Evolutionary conservation across 2,113 vertebrate species (phyloP).

Genomic region (Chaetodon auriga): DNA sequence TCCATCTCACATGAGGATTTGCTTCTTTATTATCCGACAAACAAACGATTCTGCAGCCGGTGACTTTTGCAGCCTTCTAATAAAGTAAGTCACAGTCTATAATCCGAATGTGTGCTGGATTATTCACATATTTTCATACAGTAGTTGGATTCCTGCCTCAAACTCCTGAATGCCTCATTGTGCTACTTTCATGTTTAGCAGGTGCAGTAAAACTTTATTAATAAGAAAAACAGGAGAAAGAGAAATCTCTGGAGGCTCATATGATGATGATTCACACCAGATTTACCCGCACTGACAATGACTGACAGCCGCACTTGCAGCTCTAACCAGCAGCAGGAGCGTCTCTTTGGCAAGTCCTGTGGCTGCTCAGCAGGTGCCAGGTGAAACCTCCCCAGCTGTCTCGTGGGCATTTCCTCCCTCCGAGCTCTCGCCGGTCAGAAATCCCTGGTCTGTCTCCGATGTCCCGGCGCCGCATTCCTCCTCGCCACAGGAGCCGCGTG

Average conservation of each 20-base stretch:
- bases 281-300: not conserved
- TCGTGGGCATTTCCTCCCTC: constrained; percentile 57
- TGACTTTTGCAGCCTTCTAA: not conserved
- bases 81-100: not conserved
- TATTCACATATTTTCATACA: not conserved
- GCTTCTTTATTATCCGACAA: not conserved
- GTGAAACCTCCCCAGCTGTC: constrained; percentile 78
- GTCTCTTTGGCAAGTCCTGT: constrained; percentile 19
- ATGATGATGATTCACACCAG: constrained; percentile 45
- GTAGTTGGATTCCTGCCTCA: not conserved
- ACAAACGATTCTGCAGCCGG: not conserved
- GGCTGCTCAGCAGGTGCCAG: constrained; percentile 80
- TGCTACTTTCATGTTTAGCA: not conserved
- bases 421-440: constrained; percentile 46
- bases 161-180: not conserved
- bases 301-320: constrained; percentile 31
- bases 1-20: not conserved
- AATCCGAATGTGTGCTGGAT: not conserved
- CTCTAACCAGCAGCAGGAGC: constrained; percentile 38
- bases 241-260: constrained; percentile 10
- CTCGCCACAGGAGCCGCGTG: constrained; percentile 33
- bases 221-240: not conserved
- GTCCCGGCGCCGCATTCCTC: constrained; percentile 57
- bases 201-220: constrained; percentile 26
- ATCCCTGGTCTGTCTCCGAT: constrained; percentile 56